phyloP scores from a whole-genome alignment of 2,797 vertebrate species.

The Acipenser ruthenus region DNA sequence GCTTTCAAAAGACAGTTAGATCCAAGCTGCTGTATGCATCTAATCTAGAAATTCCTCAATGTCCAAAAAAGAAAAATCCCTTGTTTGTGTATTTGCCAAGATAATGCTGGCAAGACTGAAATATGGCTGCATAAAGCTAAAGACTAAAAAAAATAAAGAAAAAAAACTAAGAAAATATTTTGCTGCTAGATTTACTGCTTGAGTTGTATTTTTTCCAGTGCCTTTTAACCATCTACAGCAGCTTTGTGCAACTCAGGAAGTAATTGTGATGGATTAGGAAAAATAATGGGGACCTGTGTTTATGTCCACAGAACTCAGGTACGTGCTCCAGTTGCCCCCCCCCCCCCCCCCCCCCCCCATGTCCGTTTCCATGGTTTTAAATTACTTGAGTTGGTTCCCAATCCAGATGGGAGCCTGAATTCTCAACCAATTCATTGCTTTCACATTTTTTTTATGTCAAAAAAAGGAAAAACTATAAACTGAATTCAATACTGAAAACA shows the following conservation, averaged over 20 bases:
- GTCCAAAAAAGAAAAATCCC: conserved; percentile 12
- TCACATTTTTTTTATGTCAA: too few relatives aligned
- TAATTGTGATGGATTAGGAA: conserved; percentile 32
- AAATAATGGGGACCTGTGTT: conserved; percentile 16
- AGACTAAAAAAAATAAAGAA: not conserved
- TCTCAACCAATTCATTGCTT: too few relatives aligned
- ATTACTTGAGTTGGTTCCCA: too few relatives aligned
- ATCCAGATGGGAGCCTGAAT: too few relatives aligned
- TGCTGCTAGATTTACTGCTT: conserved; percentile 55
- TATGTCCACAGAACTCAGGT: too few relatives aligned
- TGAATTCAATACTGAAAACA: too few relatives aligned
- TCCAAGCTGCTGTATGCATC: not conserved
- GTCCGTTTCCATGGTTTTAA: too few relatives aligned
- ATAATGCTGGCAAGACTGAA: conserved; percentile 28
- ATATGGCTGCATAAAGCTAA: conserved; percentile 19
- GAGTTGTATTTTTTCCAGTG: conserved; percentile 39
- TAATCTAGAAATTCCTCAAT: conserved; percentile 30
- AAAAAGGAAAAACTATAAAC: too few relatives aligned
- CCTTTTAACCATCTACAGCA: conserved; percentile 41
- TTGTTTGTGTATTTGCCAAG: conserved; percentile 32
- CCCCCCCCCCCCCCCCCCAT: too few relatives aligned
- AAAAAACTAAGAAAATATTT: conserved; percentile 27
- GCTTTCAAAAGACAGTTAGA: conserved; percentile 14
- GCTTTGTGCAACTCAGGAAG: conserved; percentile 12
- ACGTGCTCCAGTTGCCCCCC: too few relatives aligned